Percentiles rank a stretch among this genome's conserved stretches.
These are phyloP conservation scores for Sthenelais limicola DNA, from an alignment of 2,888 invertebrate genomes.

Conservation along the genomic window DNA sequence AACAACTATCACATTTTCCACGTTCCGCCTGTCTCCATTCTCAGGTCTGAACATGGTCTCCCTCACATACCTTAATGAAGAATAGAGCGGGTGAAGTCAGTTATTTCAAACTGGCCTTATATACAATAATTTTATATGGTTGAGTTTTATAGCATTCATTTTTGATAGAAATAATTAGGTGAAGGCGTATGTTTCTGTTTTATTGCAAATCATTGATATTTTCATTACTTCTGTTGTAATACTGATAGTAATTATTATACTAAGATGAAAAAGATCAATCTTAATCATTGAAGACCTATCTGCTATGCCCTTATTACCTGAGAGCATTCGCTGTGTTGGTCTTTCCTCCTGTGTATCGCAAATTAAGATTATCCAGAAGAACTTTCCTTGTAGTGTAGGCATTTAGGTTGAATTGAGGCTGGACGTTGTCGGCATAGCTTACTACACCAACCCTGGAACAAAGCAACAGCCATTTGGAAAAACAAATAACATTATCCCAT, in stretches of 20 bases:
- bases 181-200: no score
- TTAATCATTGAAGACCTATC: no score
- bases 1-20: constrained; percentile 38
- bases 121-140: no score
- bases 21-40: constrained; percentile 41
- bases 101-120: not conserved
- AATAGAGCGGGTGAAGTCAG: not conserved
- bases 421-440: constrained; percentile 48
- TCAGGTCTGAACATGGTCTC: constrained; percentile 40
- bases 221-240: no score
- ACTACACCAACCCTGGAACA: constrained; percentile 46
- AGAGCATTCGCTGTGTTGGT: constrained; percentile 46
- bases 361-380: constrained; percentile 28
- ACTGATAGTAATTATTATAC: no score
- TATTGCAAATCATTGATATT: no score
- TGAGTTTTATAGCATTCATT: no score
- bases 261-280: no score
- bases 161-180: no score
- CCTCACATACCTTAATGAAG: constrained; percentile 35
- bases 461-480: not conserved
- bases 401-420: constrained; percentile 44
- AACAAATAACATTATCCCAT: not conserved
- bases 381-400: constrained; percentile 14
- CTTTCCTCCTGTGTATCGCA: constrained; percentile 43
- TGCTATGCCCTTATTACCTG: constrained; percentile 38